Conservation (phyloP, 2,888 invertebrate genomes). For the Melinopterus prodromus region DNA sequence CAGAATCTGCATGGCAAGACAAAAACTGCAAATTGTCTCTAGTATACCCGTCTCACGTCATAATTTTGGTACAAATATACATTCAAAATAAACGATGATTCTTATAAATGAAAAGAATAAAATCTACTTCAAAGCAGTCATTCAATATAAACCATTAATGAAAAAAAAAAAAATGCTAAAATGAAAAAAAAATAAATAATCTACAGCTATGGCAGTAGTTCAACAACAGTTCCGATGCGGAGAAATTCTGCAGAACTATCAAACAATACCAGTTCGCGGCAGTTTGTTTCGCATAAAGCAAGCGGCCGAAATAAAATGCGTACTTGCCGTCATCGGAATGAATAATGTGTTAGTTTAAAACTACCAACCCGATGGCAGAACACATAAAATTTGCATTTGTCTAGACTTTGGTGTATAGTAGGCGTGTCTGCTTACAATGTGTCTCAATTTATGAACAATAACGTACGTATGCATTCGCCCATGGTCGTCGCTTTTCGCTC, state of each 20-base stretch:
- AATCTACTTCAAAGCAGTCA: no score
- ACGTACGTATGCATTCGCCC: not conserved
- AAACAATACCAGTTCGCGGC: not conserved
- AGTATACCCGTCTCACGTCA: no score
- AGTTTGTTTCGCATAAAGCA: not conserved
- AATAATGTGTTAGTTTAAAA: not conserved
- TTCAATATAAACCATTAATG: no score
- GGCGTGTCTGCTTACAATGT: not conserved
- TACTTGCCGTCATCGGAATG: not conserved
- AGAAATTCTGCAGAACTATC: not conserved
- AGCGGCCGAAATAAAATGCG: not conserved
- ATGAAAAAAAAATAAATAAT: no score
- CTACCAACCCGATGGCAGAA: not conserved
- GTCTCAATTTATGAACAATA: not conserved
- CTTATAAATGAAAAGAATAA: no score
- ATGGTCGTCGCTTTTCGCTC: not conserved
- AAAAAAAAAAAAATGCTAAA: no score
- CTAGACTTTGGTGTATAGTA: not conserved
- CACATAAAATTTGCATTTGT: constrained; percentile 4
- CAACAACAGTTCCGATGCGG: not conserved
- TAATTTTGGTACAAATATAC: no score
- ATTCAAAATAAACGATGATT: no score
- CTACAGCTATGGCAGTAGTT: no score
- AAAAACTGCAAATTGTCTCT: no score
- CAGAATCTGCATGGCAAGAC: no score